Percentiles rank a stretch among this genome's conserved stretches.
These are phyloP conservation scores for Calephelis virginiensis DNA, from an alignment of 1,140 invertebrate genomes.

Conservation along the genomic window DNA sequence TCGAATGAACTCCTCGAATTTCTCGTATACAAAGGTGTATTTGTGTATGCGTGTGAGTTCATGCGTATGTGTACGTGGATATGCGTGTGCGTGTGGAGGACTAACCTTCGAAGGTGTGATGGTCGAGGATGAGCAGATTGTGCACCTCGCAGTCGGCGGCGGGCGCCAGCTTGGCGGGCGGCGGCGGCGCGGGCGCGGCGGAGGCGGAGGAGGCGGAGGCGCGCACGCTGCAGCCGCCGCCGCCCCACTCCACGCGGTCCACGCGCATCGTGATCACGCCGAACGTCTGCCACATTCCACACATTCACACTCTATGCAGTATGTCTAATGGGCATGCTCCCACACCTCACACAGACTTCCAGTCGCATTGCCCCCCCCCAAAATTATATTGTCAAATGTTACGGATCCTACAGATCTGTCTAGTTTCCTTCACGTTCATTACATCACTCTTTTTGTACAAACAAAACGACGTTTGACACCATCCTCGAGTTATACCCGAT, in stretches of 20 bases:
- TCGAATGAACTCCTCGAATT: too few species aligned
- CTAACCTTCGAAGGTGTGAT: constrained; percentile 94
- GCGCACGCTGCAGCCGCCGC: constrained; percentile 71
- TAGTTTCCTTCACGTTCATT: too few species aligned
- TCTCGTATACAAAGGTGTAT: too few species aligned
- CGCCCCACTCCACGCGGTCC: constrained; percentile 87
- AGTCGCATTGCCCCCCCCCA: too few species aligned
- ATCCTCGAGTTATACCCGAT: too few species aligned
- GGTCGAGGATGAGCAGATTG: constrained; percentile 95
- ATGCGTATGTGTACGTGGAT: not conserved
- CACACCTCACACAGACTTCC: not conserved
- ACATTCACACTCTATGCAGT: too few species aligned
- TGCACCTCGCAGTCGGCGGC: constrained; percentile 94
- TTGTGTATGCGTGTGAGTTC: too few species aligned
- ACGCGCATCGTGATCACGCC: constrained; percentile 94
- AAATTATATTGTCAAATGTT: too few species aligned
- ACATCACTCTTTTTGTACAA: too few species aligned
- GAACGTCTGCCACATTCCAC: constrained; percentile 85
- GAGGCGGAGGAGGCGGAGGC: constrained; percentile 45
- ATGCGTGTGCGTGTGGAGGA: not conserved
- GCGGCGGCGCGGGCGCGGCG: constrained; percentile 80
- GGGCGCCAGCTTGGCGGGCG: constrained; percentile 87
- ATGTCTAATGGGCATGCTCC: not conserved
- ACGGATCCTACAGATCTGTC: too few species aligned
- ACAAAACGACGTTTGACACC: too few species aligned